Evolutionary conservation across 2,888 invertebrate genomes (phyloP).

Genomic region (Leptinotarsa rubiginosa): DNA sequence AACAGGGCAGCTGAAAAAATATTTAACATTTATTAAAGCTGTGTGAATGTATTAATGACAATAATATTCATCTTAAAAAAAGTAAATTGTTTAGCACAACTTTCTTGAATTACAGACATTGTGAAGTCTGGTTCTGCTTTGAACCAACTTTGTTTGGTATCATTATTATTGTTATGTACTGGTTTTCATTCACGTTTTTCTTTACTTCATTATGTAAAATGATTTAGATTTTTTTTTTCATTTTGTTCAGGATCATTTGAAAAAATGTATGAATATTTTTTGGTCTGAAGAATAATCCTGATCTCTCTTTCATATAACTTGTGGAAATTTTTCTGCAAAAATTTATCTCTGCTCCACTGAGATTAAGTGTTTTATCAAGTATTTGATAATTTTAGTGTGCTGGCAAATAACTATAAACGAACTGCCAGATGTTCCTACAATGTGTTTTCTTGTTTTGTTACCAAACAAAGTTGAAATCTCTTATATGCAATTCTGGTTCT

Average conservation of each 20-base stretch:
- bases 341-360: too few species aligned
- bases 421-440: too few species aligned
- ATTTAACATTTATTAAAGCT: neutral
- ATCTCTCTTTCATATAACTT: too few species aligned
- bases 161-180: neutral
- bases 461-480: neutral
- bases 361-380: too few species aligned
- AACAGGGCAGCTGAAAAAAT: constrained; percentile 8
- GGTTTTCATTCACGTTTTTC: neutral
- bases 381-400: too few species aligned
- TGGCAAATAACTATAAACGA: neutral
- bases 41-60: neutral
- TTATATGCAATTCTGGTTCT: neutral
- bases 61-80: neutral
- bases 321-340: too few species aligned
- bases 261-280: too few species aligned
- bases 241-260: too few species aligned
- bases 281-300: too few species aligned
- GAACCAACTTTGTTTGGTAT: neutral
- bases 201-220: neutral
- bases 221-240: neutral
- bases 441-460: neutral
- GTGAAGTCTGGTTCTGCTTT: neutral
- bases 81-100: neutral
- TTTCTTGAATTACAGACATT: neutral